phyloP scores from a whole-genome alignment of 2,113 vertebrate species.

The Todiramphus chloris region DNA sequence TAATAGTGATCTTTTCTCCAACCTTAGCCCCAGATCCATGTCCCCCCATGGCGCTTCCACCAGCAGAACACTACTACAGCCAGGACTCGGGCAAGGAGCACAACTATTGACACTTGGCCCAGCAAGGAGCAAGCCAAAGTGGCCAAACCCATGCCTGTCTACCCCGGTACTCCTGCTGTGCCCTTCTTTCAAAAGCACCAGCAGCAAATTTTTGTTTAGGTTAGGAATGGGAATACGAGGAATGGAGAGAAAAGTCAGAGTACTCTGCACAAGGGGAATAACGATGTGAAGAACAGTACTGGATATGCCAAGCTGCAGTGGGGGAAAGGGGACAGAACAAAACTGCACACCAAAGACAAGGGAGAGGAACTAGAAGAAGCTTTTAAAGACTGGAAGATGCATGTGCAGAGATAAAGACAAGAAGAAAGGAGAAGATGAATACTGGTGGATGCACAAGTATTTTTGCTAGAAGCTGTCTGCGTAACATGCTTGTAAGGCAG shows the following conservation, averaged over 20 bases:
- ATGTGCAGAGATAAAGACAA: neutral
- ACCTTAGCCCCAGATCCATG: neutral
- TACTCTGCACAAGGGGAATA: neutral
- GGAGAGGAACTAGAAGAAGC: neutral
- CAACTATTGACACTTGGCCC: neutral
- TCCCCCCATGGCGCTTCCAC: neutral
- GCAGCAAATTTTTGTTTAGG: neutral
- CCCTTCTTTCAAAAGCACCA: neutral
- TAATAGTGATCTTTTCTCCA: neutral
- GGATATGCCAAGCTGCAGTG: neutral
- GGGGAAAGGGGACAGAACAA: neutral
- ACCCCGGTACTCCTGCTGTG: neutral
- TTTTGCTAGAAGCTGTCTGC: neutral
- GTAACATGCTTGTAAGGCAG: accelerated
- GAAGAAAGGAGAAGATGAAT: neutral
- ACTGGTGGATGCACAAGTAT: neutral
- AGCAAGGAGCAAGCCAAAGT: neutral
- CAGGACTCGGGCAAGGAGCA: neutral
- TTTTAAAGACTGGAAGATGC: neutral
- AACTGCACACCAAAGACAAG: neutral
- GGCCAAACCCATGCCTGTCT: accelerated
- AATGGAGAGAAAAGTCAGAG: neutral
- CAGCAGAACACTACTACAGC: neutral
- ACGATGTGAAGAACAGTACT: accelerated
- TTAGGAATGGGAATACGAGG: neutral